Percentiles rank a stretch among this genome's conserved stretches.
Evolutionary conservation across 2,113 vertebrate genomes (phyloP).

Genomic region (Etheostoma spectabile): DNA sequence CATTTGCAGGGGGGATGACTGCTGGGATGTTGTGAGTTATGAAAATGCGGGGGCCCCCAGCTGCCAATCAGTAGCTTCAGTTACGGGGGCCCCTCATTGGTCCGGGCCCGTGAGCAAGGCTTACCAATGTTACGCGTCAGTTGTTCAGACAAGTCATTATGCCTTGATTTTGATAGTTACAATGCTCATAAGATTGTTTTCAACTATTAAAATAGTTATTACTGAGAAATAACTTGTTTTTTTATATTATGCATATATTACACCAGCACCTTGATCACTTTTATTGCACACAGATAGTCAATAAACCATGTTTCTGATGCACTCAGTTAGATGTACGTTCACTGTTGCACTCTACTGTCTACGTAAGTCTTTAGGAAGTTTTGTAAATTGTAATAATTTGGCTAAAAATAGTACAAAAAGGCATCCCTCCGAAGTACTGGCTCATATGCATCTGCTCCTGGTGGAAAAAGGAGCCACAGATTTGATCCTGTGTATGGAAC

Average conservation of each 20-base stretch:
- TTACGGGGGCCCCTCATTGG: no score
- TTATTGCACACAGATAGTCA: neutral
- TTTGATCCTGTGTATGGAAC: conserved; percentile 64
- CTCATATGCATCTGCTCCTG: conserved; percentile 38
- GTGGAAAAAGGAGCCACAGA: conserved; percentile 58
- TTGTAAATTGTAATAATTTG: conserved; percentile 18
- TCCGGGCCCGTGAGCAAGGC: no score
- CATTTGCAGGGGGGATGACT: no score
- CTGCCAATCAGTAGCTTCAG: no score
- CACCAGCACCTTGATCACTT: neutral
- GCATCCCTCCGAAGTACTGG: conserved; percentile 60
- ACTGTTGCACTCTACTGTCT: neutral
- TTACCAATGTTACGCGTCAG: no score
- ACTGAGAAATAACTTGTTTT: neutral
- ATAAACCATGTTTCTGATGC: neutral
- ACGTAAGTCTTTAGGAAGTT: neutral
- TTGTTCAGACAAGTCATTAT: conserved; percentile 38
- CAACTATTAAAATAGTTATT: conserved; percentile 12
- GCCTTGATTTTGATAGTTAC: neutral
- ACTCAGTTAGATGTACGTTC: neutral
- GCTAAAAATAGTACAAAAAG: conserved; percentile 27
- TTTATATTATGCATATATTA: neutral
- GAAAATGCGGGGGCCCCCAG: no score
- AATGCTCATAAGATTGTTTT: conserved; percentile 7
- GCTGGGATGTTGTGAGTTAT: no score